phyloP scores from a whole-genome alignment of 2,113 vertebrate genomes.

The Gallinago jamesoni region DNA sequence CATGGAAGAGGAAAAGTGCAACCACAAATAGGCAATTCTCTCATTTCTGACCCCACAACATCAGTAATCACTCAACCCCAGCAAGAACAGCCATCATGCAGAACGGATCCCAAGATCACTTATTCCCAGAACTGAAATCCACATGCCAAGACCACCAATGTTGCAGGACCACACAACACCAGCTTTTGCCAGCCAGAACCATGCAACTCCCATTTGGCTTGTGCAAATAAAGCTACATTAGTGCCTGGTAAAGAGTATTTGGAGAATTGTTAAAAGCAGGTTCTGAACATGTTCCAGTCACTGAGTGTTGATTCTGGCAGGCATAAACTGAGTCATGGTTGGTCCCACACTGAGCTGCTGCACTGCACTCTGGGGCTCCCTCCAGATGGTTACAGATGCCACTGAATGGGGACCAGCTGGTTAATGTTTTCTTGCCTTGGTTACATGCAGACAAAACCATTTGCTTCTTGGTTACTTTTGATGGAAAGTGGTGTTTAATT shows the following conservation, averaged over 20 bases:
- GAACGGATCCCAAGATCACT: background rate
- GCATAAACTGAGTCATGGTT: background rate
- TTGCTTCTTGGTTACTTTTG: slow-evolving; percentile 42
- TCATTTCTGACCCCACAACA: background rate
- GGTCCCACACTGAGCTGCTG: slow-evolving; percentile 28
- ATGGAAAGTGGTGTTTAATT: background rate
- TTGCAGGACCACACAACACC: background rate
- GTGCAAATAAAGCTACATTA: background rate
- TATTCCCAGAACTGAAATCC: background rate
- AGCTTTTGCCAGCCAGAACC: slow-evolving; percentile 29
- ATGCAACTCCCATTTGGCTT: background rate
- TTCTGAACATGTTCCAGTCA: slow-evolving; percentile 51
- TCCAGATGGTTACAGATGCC: slow-evolving; percentile 66
- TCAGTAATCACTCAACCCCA: background rate
- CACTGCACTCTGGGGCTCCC: slow-evolving; percentile 23
- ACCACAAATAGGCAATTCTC: background rate
- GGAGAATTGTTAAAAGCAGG: slow-evolving; percentile 31
- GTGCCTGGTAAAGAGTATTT: slow-evolving; percentile 8
- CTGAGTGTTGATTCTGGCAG: slow-evolving; percentile 67
- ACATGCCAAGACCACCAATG: background rate
- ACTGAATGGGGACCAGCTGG: slow-evolving; percentile 55
- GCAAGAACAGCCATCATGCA: background rate
- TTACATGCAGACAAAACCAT: slow-evolving; percentile 50
- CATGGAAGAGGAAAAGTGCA: background rate
- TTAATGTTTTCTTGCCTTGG: slow-evolving; percentile 65